These are phyloP conservation scores for Uropsilus gracilis DNA, from an alignment of 2,113 vertebrate genomes.

Conservation along the genomic window DNA sequence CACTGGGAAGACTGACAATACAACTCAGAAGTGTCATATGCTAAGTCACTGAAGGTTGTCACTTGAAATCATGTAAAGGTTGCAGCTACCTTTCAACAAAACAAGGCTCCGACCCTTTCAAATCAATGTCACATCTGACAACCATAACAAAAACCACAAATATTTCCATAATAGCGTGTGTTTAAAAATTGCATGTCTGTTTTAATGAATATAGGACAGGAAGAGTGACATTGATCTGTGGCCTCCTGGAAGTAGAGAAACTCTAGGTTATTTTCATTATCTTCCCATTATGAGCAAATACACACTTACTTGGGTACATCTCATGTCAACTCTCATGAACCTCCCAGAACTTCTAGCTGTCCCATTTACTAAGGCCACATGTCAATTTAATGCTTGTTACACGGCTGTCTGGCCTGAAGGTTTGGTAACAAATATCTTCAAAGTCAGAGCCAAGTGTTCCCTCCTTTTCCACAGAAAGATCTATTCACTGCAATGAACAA, in stretches of 20 bases:
- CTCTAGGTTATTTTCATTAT: not conserved
- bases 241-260: not conserved
- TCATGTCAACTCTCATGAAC: not conserved
- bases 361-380: not conserved
- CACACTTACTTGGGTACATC: not conserved
- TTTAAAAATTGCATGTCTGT: not conserved
- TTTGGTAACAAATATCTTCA: not conserved
- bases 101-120: not conserved
- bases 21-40: not conserved
- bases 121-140: not conserved
- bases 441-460: constrained; percentile 7
- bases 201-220: not conserved
- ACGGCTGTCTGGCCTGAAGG: not conserved
- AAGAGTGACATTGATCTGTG: not conserved
- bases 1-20: not conserved
- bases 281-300: not conserved
- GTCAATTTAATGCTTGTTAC: not conserved
- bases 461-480: constrained; percentile 38
- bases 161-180: not conserved
- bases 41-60: not conserved
- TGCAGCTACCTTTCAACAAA: not conserved
- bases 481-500: constrained; percentile 71
- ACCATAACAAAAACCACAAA: not conserved
- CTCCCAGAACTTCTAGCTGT: not conserved
- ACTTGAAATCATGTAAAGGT: not conserved